phyloP scores from a whole-genome alignment of 2,888 invertebrate genomes.

The Polia nebulosa region DNA sequence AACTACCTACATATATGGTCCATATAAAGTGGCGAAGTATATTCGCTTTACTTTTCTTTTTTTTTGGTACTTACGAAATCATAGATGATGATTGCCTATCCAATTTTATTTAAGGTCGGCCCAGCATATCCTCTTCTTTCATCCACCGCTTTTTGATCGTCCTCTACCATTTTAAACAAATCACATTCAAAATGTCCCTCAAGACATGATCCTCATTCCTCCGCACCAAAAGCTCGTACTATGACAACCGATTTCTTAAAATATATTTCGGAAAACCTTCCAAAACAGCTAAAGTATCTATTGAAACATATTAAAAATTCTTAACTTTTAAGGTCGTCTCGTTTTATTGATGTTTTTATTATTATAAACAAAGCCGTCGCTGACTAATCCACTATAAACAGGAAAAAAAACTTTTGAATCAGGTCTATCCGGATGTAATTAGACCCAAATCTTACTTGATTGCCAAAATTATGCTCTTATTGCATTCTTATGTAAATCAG shows the following conservation, averaged over 20 bases:
- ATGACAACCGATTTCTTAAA: no score
- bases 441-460: not conserved
- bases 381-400: not conserved
- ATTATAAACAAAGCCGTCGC: not conserved
- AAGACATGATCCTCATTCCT: no score
- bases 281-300: no score
- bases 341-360: not conserved
- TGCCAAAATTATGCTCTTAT: conserved; percentile 1
- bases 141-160: no score
- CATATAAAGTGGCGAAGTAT: not conserved
- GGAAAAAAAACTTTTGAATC: no score
- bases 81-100: no score
- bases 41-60: conserved; percentile 5
- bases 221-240: no score
- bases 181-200: no score
- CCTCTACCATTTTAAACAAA: no score
- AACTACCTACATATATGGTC: conserved; percentile 2
- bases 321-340: not conserved
- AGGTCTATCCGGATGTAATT: conserved; percentile 1
- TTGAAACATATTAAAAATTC: not conserved
- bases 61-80: no score
- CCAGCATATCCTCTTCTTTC: no score
- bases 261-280: not conserved
- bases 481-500: conserved; percentile 9
- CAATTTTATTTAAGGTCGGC: no score